Conservation (phyloP, 2,888 invertebrate genomes). For the Galerucella calmariensis region DNA sequence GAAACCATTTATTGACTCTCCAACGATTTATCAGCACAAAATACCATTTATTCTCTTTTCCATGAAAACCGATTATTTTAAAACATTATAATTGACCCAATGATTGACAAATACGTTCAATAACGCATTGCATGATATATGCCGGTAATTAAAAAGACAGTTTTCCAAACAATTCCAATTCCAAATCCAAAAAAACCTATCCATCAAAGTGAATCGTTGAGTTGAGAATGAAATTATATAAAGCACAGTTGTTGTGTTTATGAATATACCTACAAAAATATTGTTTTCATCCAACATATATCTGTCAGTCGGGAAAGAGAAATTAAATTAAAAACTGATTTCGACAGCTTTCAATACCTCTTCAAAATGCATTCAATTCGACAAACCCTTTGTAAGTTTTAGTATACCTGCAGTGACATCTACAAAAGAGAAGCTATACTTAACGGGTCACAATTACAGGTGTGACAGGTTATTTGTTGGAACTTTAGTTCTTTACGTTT, state of each 20-base stretch:
- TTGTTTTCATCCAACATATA: neutral
- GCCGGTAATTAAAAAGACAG: conserved; percentile 12
- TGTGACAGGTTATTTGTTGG: too few relatives aligned
- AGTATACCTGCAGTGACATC: too few relatives aligned
- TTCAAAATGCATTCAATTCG: neutral
- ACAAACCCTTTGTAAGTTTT: too few relatives aligned
- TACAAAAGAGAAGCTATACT: too few relatives aligned
- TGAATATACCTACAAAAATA: neutral
- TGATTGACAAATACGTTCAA: conserved; percentile 12
- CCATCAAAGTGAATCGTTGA: neutral
- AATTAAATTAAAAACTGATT: neutral
- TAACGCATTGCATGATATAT: neutral
- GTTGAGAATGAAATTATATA: neutral
- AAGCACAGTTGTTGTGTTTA: neutral
- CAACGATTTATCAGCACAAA: neutral
- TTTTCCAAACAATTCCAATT: neutral
- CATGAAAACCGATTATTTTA: neutral
- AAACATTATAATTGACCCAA: conserved; percentile 1
- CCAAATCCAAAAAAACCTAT: too few relatives aligned
- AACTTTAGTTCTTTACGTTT: too few relatives aligned
- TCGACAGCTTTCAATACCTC: neutral
- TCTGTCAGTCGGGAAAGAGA: neutral
- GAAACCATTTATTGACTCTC: neutral
- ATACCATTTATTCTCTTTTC: neutral
- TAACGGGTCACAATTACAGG: too few relatives aligned